These are phyloP conservation scores for Thamnaconus septentrionalis DNA, from an alignment of 2,113 vertebrate species.

Conservation along the genomic window DNA sequence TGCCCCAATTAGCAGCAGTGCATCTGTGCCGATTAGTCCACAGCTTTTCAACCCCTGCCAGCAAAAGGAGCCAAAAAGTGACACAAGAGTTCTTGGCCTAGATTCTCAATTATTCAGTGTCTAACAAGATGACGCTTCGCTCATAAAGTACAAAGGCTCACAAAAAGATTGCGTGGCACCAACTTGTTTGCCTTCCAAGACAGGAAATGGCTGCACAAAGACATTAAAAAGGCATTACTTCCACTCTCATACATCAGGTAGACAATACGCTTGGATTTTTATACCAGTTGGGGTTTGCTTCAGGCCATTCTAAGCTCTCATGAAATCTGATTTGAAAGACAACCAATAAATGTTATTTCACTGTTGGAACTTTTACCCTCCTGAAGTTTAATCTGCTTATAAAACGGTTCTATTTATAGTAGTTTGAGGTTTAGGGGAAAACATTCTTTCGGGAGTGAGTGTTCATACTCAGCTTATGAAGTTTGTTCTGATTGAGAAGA, in stretches of 20 bases:
- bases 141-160: slow-evolving; percentile 9
- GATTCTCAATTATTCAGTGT: slow-evolving; percentile 23
- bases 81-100: slow-evolving; percentile 39
- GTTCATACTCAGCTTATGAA: too few species aligned
- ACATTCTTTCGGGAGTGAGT: not conserved
- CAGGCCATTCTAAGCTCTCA: not conserved
- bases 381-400: not conserved
- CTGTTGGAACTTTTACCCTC: not conserved
- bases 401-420: not conserved
- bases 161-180: not conserved
- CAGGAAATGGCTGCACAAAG: not conserved
- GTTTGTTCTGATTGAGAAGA: too few species aligned
- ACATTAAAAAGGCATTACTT: slow-evolving; percentile 4
- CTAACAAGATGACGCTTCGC: slow-evolving; percentile 22
- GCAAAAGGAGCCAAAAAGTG: slow-evolving; percentile 31
- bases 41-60: slow-evolving; percentile 53
- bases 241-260: not conserved
- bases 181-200: not conserved
- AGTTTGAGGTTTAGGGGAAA: not conserved
- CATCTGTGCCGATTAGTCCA: slow-evolving; percentile 64
- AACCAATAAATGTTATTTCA: not conserved
- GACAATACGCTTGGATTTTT: not conserved
- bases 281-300: not conserved
- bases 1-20: slow-evolving; percentile 51
- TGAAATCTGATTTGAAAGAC: not conserved